phyloP scores from a whole-genome alignment of 2,113 vertebrate species.

The Dunckerocampus dactyliophorus region DNA sequence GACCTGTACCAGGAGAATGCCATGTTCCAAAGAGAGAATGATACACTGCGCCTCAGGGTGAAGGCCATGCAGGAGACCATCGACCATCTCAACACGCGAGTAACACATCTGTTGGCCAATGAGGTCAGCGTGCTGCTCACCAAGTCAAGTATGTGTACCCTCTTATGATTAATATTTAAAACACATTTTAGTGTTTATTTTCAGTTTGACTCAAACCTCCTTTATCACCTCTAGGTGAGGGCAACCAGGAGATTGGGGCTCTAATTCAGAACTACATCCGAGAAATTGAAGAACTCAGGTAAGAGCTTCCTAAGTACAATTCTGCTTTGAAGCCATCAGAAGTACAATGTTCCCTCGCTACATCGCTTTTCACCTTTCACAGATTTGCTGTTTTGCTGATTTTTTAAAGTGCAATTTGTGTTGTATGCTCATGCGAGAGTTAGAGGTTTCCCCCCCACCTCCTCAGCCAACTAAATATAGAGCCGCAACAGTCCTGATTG shows the following conservation, averaged over 20 bases:
- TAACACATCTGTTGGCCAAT: constrained; percentile 90
- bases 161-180: background rate
- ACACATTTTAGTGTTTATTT: background rate
- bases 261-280: constrained; percentile 95
- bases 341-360: too few relatives aligned
- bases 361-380: too few relatives aligned
- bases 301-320: constrained; percentile 3
- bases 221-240: constrained; percentile 72
- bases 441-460: too few relatives aligned
- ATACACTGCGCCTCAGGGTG: constrained; percentile 83
- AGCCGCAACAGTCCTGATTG: too few relatives aligned
- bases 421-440: too few relatives aligned
- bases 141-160: constrained; percentile 79
- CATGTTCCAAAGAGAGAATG: constrained; percentile 91
- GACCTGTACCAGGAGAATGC: constrained; percentile 89
- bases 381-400: too few relatives aligned
- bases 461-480: too few relatives aligned
- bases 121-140: constrained; percentile 86
- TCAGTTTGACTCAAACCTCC: background rate
- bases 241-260: constrained; percentile 86
- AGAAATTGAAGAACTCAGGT: constrained; percentile 94
- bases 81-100: constrained; percentile 86
- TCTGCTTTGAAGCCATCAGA: too few relatives aligned
- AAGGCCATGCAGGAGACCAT: constrained; percentile 99
- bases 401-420: too few relatives aligned